Evolutionary conservation across 2,797 vertebrate species (phyloP).

Genomic region (Cossypha heuglini): DNA sequence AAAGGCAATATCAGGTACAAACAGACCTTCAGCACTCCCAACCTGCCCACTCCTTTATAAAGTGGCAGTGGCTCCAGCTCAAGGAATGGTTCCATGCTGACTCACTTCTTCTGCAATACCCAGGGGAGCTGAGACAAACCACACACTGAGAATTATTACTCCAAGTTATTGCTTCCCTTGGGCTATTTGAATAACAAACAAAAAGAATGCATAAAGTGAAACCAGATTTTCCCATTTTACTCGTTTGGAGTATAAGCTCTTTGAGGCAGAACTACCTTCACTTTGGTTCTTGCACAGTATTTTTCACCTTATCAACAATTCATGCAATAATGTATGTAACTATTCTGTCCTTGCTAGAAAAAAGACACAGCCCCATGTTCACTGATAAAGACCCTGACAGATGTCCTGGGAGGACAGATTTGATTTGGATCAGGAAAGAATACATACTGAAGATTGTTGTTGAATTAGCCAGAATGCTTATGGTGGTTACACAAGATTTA

Average conservation of each 20-base stretch:
- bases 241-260: neutral
- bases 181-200: conserved; percentile 56
- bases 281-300: neutral
- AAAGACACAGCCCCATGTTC: neutral
- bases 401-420: neutral
- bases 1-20: neutral
- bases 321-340: neutral
- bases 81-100: conserved; percentile 39
- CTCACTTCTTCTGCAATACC: conserved; percentile 49
- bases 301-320: neutral
- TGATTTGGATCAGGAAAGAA: neutral
- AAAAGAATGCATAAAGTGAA: conserved; percentile 51
- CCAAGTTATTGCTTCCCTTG: conserved; percentile 45
- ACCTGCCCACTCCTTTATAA: conserved; percentile 9
- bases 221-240: conserved; percentile 40
- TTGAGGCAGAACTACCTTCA: neutral
- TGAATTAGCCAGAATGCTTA: neutral
- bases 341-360: neutral
- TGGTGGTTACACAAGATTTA: conserved; percentile 5
- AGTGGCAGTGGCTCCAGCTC: neutral
- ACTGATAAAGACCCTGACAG: neutral
- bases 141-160: conserved; percentile 56
- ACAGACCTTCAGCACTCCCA: conserved; percentile 2
- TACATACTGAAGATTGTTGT: neutral
- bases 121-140: conserved; percentile 49